Evolutionary conservation across 1,140 invertebrate species (phyloP).

Genomic region (Dolichoris vasculosae): DNA sequence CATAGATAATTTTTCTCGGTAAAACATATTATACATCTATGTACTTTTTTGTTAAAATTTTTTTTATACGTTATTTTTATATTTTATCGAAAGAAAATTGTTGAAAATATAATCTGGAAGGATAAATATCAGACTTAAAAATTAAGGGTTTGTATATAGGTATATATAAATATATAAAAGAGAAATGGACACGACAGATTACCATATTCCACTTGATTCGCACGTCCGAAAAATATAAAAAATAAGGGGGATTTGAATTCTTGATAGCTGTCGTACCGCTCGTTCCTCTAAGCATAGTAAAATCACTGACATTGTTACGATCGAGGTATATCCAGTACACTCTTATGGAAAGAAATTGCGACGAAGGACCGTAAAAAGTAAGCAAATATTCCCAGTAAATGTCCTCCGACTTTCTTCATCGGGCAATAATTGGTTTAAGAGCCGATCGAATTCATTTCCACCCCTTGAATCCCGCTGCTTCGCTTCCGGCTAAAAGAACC

Average conservation of each 20-base stretch:
- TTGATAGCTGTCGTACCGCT: not conserved
- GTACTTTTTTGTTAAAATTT: too few relatives aligned
- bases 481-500: not conserved
- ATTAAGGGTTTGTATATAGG: not conserved
- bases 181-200: not conserved
- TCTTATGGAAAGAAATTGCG: not conserved
- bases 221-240: not conserved
- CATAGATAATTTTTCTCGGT: too few relatives aligned
- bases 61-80: too few relatives aligned
- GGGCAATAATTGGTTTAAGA: not conserved
- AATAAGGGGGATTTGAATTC: not conserved
- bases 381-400: not conserved
- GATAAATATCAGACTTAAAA: not conserved
- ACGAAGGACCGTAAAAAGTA: not conserved
- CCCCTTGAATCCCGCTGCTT: not conserved
- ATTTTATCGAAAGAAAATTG: too few relatives aligned
- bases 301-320: not conserved
- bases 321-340: not conserved
- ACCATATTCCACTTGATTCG: not conserved
- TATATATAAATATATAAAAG: not conserved
- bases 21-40: too few relatives aligned
- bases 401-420: not conserved
- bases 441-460: not conserved
- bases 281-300: not conserved
- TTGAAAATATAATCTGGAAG: not conserved